These are phyloP conservation scores for Etheostoma nigrum DNA, from an alignment of 2,797 vertebrate genomes.

Conservation along the genomic window DNA sequence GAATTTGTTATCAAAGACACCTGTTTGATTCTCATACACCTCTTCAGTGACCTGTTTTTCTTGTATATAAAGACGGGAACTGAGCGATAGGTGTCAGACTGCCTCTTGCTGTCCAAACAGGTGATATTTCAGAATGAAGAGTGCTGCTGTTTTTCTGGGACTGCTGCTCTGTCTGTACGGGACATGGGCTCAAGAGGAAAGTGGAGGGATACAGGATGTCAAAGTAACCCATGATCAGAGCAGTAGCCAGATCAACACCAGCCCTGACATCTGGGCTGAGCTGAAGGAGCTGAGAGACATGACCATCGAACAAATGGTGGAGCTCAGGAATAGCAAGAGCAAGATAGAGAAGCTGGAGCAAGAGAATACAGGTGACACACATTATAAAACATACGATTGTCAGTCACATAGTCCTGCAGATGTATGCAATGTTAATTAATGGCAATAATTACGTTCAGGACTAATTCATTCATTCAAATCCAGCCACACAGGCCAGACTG, in stretches of 20 bases:
- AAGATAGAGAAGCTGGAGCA: slow-evolving; percentile 32
- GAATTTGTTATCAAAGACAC: slow-evolving; percentile 13
- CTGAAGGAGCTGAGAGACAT: slow-evolving; percentile 44
- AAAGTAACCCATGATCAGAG: background rate
- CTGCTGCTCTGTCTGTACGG: slow-evolving; percentile 30
- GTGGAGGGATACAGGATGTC: background rate
- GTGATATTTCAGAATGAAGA: slow-evolving; percentile 26
- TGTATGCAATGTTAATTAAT: background rate
- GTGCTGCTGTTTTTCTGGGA: background rate
- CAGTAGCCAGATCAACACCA: background rate
- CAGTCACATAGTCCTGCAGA: background rate
- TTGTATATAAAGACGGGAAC: background rate
- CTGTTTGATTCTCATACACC: slow-evolving; percentile 9
- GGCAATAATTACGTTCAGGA: too few species aligned
- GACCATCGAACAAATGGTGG: slow-evolving; percentile 16
- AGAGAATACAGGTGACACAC: slow-evolving; percentile 15
- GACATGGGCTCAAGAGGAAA: slow-evolving; percentile 16
- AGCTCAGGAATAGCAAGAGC: slow-evolving; percentile 23
- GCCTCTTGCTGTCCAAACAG: background rate
- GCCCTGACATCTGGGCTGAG: slow-evolving; percentile 20
- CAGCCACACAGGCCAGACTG: slow-evolving; percentile 4
- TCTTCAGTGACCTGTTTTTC: background rate
- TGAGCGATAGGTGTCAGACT: background rate
- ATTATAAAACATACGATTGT: background rate
- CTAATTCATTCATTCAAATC: background rate